A percentile compares a stretch with the other conserved stretches of the same genome.
phyloP scores from a whole-genome alignment of 2,888 invertebrate genomes.

The Eurytoma adleriae region DNA sequence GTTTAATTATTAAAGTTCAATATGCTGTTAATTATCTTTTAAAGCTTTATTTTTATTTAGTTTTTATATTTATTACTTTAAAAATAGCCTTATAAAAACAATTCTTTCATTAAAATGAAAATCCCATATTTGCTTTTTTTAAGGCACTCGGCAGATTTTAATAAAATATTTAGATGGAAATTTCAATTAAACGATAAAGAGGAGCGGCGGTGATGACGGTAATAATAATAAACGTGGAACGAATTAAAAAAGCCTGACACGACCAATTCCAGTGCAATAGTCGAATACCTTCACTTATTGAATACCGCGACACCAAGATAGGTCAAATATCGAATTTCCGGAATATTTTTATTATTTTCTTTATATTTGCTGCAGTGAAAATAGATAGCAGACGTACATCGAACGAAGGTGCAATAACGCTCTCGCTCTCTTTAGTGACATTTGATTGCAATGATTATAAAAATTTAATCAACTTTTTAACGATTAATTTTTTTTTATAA shows the following conservation, averaged over 20 bases:
- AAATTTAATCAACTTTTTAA: no score
- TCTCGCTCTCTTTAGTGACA: no score
- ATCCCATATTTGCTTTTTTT: not conserved
- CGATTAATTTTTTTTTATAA: no score
- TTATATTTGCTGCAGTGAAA: no score
- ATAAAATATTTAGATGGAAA: not conserved
- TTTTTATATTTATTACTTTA: not conserved
- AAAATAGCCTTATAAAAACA: not conserved
- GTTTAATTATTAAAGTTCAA: no score
- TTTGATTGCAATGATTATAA: no score
- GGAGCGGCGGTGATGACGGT: not conserved
- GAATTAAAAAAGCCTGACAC: conserved; percentile 18
- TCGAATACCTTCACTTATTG: conserved; percentile 44
- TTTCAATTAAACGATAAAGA: conserved; percentile 17
- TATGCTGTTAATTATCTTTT: not conserved
- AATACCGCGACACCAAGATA: conserved; percentile 39
- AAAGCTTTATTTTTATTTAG: not conserved
- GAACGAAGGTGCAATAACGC: no score
- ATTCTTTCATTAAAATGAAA: not conserved
- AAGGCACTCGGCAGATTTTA: not conserved
- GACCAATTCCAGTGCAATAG: conserved; percentile 20
- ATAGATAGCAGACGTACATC: no score
- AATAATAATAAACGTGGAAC: conserved; percentile 10
- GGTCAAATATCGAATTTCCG: conserved; percentile 43
- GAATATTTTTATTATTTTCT: not conserved